Conservation (phyloP, 2,113 vertebrate genomes). For the Pan paniscus region DNA sequence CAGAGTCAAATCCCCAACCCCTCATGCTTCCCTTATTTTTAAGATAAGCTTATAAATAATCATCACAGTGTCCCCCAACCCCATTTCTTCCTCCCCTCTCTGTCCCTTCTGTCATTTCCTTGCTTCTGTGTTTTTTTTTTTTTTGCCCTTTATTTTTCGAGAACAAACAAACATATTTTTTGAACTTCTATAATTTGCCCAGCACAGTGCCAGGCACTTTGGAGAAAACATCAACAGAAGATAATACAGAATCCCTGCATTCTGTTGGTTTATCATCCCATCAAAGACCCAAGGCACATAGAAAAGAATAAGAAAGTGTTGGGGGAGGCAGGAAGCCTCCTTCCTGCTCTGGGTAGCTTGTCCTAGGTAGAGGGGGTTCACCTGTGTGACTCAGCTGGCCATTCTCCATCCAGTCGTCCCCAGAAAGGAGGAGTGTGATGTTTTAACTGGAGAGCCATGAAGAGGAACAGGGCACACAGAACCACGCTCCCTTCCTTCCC, state of each 20-base stretch:
- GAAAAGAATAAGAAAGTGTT: not conserved
- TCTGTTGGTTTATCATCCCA: not conserved
- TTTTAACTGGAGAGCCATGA: not conserved
- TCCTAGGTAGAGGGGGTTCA: too few relatives aligned
- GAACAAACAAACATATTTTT: not conserved
- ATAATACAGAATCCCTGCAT: not conserved
- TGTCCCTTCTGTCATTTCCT: not conserved
- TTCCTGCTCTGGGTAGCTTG: not conserved
- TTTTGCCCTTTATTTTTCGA: not conserved
- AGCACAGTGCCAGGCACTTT: not conserved
- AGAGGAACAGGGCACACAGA: not conserved
- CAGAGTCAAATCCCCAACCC: too few relatives aligned
- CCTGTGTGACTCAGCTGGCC: too few relatives aligned
- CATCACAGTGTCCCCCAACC: too few relatives aligned
- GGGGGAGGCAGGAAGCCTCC: not conserved
- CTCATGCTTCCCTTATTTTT: too few relatives aligned
- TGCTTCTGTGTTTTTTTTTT: not conserved
- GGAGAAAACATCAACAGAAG: not conserved
- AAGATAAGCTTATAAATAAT: too few relatives aligned
- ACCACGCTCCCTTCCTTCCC: fast-evolving
- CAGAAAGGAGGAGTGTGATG: not conserved
- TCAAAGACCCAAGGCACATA: not conserved
- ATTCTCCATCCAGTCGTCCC: too few relatives aligned
- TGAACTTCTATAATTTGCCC: not conserved
- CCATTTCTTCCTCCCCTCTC: not conserved